Base-by-base conservation (phyloP, 2,888 invertebrate genomes). In the Plebejus argus region DNA sequence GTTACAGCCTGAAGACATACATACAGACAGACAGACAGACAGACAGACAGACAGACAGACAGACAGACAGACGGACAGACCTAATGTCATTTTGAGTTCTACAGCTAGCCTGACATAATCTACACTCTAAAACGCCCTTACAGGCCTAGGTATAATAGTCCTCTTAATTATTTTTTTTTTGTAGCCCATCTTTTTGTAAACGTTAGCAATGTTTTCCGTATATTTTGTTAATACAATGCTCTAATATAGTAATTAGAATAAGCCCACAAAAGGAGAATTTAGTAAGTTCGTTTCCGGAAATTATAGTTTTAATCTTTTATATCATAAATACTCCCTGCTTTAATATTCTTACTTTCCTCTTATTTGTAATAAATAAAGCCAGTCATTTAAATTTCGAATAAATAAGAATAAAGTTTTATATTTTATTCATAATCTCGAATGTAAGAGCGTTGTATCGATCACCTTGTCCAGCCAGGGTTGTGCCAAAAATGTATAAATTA, bases 391-490 rank as follows among this genome's bases (percentile, higher is more conserved):
- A 66, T 28, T 12, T 66, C 23, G 61, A 66, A 66, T 66, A 66
- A 66, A 66, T 66, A 66, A 23, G 61, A 28, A 28, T 66, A 23
- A 66, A 66, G 61, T 66, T 66, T 66, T 66, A 66, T 66, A 66
- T 66, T 66, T 66, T 66, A 66, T 66, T 66, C 61, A 66, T 66
- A 66, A 28, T 66, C 61, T 66, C 61, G 23, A 15, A 10, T 61
- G 23, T 61, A 61, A 20, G 61, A 20, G 61, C 28, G 20, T 23
- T 61, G 20, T 61, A 61, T 61, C 23, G 61, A 61, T 61, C 61
- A 23, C 23, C 56, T 7, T 61, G 23, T 23, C 61, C 61, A 23
- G 61, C 61, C 20, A 61, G 61, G 61, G 61, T 58, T 58, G 58
- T 8, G 10, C 8, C 3, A 45, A 45, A 45, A 12, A 3, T 12